Conservation (phyloP, 2,113 vertebrate genomes). For the Rostratula benghalensis region DNA sequence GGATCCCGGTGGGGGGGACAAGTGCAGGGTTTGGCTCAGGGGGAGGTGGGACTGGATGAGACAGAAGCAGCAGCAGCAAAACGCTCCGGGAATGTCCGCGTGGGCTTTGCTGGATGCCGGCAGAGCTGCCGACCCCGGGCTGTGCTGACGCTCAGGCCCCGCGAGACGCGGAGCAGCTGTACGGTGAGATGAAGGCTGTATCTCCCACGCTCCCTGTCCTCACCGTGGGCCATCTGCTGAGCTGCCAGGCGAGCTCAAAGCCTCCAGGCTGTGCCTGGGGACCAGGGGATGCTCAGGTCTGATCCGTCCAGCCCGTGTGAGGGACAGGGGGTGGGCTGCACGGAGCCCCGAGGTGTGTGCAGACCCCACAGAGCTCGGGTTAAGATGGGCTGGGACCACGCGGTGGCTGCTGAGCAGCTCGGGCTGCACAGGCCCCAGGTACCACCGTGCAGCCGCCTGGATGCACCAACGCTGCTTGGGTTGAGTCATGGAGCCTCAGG, state of each 20-base stretch:
- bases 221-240: rapidly evolving
- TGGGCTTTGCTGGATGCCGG: not conserved
- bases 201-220: not conserved
- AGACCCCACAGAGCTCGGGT: not conserved
- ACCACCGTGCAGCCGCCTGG: rapidly evolving
- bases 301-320: rapidly evolving
- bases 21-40: not conserved
- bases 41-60: not conserved
- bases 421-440: rapidly evolving
- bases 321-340: not conserved
- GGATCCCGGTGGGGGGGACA: not conserved
- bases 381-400: rapidly evolving
- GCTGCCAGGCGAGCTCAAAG: not conserved
- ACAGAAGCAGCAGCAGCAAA: not conserved
- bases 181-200: not conserved
- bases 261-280: rapidly evolving
- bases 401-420: rapidly evolving
- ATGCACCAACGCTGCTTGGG: rapidly evolving
- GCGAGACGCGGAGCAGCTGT: rapidly evolving
- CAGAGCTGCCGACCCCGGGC: not conserved
- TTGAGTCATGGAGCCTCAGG: not conserved
- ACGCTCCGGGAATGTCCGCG: not conserved
- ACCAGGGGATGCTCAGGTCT: not conserved
- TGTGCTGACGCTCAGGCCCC: not conserved
- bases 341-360: rapidly evolving